phyloP scores from a whole-genome alignment of 2,113 vertebrate genomes.

The Dendrocopos noguchii region DNA sequence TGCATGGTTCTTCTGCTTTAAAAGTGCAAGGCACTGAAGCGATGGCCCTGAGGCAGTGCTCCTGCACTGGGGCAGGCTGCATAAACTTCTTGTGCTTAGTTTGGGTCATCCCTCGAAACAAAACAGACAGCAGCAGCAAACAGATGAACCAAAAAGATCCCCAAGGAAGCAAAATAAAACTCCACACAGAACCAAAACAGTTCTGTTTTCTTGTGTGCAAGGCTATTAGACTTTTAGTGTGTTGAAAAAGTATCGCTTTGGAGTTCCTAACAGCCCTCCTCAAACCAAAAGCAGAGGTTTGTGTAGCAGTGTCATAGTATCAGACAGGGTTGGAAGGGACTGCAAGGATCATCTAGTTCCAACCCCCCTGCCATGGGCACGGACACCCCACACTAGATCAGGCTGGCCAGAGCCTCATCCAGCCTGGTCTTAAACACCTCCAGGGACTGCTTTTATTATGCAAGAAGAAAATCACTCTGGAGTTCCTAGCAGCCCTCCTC shows the following conservation, averaged over 20 bases:
- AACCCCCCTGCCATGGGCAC: no score
- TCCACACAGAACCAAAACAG: not conserved
- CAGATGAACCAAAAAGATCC: not conserved
- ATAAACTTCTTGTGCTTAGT: not conserved
- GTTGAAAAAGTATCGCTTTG: not conserved
- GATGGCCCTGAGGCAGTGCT: not conserved
- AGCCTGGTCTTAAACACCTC: no score
- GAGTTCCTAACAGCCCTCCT: not conserved
- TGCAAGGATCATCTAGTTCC: no score
- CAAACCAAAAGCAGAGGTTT: not conserved
- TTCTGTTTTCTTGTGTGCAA: not conserved
- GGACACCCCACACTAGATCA: no score
- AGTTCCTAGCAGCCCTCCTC: not conserved
- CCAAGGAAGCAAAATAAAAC: not conserved
- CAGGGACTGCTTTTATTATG: not conserved
- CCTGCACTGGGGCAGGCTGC: not conserved
- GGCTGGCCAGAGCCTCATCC: no score
- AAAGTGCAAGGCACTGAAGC: not conserved
- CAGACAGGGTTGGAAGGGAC: no score
- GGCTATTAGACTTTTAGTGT: not conserved
- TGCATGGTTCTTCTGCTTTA: not conserved
- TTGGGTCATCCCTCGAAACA: not conserved
- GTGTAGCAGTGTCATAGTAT: no score
- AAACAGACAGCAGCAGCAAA: not conserved
- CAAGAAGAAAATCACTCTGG: not conserved